A percentile compares a stretch with the other conserved stretches of the same genome.
Conservation (phyloP, 2,797 vertebrate species). For the Poecilia velifera region DNA sequence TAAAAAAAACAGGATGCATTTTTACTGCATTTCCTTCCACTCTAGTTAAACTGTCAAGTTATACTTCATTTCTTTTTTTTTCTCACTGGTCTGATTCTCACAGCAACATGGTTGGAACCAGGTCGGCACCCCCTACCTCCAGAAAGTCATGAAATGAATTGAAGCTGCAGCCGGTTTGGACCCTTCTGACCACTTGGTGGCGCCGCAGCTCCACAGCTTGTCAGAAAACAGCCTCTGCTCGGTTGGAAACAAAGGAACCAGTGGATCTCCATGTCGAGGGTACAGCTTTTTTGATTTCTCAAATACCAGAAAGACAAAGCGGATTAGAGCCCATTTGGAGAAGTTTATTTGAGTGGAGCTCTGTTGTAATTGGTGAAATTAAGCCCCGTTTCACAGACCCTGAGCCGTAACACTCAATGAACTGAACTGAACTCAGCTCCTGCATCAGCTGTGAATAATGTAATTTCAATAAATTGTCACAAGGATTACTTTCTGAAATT, state of each 20-base stretch:
- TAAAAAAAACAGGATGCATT: too few relatives aligned
- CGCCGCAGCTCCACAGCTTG: slow-evolving; percentile 40
- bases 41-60: background rate
- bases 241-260: slow-evolving; percentile 28
- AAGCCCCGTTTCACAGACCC: slow-evolving; percentile 26
- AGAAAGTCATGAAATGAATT: background rate
- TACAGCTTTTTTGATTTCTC: slow-evolving; percentile 46
- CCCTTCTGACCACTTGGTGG: slow-evolving; percentile 56
- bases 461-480: slow-evolving; percentile 16
- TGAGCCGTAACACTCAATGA: slow-evolving; percentile 21
- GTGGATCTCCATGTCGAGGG: slow-evolving; percentile 37
- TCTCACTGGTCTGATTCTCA: background rate
- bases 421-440: slow-evolving; percentile 10
- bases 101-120: background rate
- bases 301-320: slow-evolving; percentile 55
- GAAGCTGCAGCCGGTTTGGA: background rate
- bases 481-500: slow-evolving; percentile 20
- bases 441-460: slow-evolving; percentile 38
- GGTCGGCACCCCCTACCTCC: background rate
- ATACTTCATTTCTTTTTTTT: background rate
- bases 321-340: slow-evolving; percentile 59
- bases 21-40: background rate
- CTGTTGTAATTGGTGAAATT: slow-evolving; percentile 59
- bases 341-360: slow-evolving; percentile 60
- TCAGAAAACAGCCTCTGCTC: background rate